Evolutionary conservation across 2,113 vertebrate species (phyloP).

Genomic region (Leptosomus discolor): DNA sequence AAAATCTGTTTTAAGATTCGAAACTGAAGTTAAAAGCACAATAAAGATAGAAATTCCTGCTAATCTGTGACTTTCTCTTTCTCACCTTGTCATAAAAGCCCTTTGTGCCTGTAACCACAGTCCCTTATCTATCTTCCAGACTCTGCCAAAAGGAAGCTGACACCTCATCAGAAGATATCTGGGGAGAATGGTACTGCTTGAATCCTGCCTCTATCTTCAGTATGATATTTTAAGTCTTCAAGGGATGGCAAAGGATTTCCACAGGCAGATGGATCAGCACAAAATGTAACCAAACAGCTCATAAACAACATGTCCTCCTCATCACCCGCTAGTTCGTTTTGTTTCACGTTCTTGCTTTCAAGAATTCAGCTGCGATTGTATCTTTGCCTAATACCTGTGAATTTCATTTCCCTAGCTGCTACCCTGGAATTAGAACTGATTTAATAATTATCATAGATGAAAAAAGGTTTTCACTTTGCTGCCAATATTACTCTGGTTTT

Average conservation of each 20-base stretch:
- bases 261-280: constrained; percentile 28
- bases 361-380: background rate
- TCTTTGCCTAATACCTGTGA: background rate
- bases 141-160: constrained; percentile 64
- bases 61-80: constrained; percentile 66
- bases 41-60: constrained; percentile 60
- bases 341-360: background rate
- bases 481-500: background rate
- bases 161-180: constrained; percentile 68
- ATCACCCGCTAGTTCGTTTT: background rate
- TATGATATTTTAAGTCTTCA: constrained; percentile 36
- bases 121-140: constrained; percentile 45
- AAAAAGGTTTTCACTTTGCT: background rate
- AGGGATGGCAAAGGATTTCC: constrained; percentile 40
- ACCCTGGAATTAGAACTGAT: background rate
- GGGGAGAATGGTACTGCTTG: constrained; percentile 55
- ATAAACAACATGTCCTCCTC: constrained; percentile 21
- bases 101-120: constrained; percentile 52
- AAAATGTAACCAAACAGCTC: constrained; percentile 24
- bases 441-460: background rate
- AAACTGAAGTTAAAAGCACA: constrained; percentile 61
- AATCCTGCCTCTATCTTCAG: constrained; percentile 41
- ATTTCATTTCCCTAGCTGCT: background rate
- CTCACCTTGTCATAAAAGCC: constrained; percentile 68
- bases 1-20: constrained; percentile 52